Evolutionary conservation across 2,888 invertebrate genomes (phyloP).

Genomic region (Danaus chrysippus): DNA sequence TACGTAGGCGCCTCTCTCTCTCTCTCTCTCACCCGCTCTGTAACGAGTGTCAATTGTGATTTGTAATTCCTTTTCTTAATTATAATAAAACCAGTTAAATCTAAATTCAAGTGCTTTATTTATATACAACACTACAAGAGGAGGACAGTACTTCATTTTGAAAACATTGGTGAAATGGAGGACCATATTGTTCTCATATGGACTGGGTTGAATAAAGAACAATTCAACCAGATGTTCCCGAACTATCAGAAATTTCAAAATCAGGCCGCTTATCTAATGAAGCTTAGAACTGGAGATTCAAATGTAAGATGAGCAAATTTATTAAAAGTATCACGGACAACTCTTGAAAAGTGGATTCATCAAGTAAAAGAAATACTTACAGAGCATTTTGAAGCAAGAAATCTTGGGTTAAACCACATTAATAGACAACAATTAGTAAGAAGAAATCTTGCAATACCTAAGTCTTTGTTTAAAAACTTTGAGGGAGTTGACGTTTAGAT

Average conservation of each 20-base stretch:
- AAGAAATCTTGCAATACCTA: too few species aligned
- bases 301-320: constrained; percentile 23
- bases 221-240: constrained; percentile 15
- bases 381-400: constrained; percentile 14
- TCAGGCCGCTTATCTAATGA: constrained; percentile 19
- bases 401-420: constrained; percentile 14
- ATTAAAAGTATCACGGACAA: constrained; percentile 21
- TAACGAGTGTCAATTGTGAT: too few species aligned
- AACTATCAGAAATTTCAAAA: constrained; percentile 13
- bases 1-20: too few species aligned
- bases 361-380: constrained; percentile 2
- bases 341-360: constrained; percentile 18
- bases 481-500: too few species aligned
- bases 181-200: constrained; percentile 15
- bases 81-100: too few species aligned
- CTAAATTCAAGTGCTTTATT: too few species aligned
- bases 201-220: constrained; percentile 15
- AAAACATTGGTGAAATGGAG: constrained; percentile 15
- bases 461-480: too few species aligned
- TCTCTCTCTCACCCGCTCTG: too few species aligned
- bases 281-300: constrained; percentile 17
- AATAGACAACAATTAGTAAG: too few species aligned
- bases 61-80: too few species aligned
- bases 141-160: constrained; percentile 17
- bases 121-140: too few species aligned